Evolutionary conservation across 2,888 invertebrate genomes (phyloP).

Genomic region (Selenia dentaria): DNA sequence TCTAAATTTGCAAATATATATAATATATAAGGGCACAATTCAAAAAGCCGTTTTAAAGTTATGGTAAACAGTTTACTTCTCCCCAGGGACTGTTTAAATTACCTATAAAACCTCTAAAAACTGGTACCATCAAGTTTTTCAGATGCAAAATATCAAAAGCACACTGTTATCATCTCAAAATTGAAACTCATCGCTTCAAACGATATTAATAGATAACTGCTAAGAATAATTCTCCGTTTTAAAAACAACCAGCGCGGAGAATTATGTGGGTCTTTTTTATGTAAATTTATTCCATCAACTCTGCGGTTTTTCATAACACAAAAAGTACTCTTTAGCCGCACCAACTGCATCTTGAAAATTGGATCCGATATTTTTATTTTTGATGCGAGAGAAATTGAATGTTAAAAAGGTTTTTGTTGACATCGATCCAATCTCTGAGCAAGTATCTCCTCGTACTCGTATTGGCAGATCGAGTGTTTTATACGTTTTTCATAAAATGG

Average conservation of each 20-base stretch:
- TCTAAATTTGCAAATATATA: too few relatives aligned
- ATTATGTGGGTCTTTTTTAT: constrained; percentile 25
- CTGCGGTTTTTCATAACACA: constrained; percentile 21
- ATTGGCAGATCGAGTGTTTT: neutral
- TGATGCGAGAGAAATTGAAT: constrained; percentile 7
- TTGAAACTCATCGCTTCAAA: neutral
- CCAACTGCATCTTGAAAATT: constrained; percentile 30
- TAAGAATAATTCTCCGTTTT: constrained; percentile 17
- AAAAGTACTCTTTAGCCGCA: constrained; percentile 24
- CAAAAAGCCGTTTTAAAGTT: too few relatives aligned
- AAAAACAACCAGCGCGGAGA: constrained; percentile 17
- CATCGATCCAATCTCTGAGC: neutral
- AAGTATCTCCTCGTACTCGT: neutral
- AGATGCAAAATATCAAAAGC: too few relatives aligned
- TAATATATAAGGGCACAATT: too few relatives aligned
- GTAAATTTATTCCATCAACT: constrained; percentile 34
- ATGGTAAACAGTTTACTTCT: too few relatives aligned
- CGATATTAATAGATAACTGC: constrained; percentile 12
- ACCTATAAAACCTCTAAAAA: too few relatives aligned
- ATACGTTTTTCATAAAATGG: neutral
- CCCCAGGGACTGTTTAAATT: too few relatives aligned
- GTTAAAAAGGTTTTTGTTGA: constrained; percentile 9
- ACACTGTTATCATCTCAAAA: neutral
- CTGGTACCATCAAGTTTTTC: too few relatives aligned
- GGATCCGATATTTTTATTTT: constrained; percentile 22